phyloP scores from a whole-genome alignment of 2,113 vertebrate genomes.

The Cephalophus harveyi region DNA sequence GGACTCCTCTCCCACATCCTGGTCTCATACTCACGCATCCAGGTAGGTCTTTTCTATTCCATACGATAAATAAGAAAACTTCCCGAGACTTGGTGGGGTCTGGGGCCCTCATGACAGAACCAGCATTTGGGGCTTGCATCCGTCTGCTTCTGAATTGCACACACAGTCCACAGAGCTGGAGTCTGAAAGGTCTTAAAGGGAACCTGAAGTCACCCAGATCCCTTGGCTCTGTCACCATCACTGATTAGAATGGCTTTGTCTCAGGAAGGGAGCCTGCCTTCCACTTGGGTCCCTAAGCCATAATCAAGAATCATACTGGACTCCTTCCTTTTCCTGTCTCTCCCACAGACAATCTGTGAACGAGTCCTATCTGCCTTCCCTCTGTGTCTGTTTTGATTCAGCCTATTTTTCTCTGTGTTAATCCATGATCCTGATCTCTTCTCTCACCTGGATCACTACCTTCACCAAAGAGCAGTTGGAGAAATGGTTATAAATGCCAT shows the following conservation, averaged over 20 bases:
- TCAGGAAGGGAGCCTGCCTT: not conserved
- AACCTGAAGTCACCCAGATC: not conserved
- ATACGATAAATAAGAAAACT: not conserved
- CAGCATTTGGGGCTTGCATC: not conserved
- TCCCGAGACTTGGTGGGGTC: not conserved
- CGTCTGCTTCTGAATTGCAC: not conserved
- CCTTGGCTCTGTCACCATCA: not conserved
- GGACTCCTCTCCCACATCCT: too few species aligned
- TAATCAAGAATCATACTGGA: not conserved
- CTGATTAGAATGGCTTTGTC: not conserved
- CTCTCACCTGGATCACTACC: too few species aligned
- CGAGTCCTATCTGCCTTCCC: not conserved
- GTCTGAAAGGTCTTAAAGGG: not conserved
- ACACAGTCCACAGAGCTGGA: not conserved
- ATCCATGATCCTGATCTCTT: not conserved
- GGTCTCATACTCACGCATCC: not conserved
- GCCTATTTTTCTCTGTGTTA: fast-evolving
- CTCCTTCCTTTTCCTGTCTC: not conserved
- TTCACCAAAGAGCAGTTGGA: not conserved
- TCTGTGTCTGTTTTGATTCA: not conserved
- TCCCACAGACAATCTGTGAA: not conserved
- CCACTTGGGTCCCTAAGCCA: not conserved
- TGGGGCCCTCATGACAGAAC: not conserved
- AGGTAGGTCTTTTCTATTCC: not conserved
- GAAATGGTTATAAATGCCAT: not conserved